Evolutionary conservation across 2,113 vertebrate species (phyloP).

Genomic region (Marmota monax): DNA sequence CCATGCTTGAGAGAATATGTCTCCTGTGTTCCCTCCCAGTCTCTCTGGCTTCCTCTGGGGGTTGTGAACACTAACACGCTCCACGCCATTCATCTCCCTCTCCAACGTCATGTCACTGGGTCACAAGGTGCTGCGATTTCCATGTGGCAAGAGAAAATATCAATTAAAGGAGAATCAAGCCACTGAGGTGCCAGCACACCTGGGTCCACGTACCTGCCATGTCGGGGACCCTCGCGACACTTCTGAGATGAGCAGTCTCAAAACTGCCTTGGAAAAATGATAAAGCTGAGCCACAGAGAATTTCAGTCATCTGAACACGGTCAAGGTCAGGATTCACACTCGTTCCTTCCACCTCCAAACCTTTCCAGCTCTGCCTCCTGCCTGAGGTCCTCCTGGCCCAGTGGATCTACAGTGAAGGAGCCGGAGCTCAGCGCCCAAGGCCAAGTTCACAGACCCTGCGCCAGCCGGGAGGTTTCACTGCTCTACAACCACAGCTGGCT

Average conservation of each 20-base stretch:
- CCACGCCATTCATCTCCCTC: neutral
- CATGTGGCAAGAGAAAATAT: neutral
- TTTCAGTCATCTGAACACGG: neutral
- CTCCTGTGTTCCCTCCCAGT: neutral
- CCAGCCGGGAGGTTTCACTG: neutral
- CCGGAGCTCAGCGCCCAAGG: fast-evolving
- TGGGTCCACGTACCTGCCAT: neutral
- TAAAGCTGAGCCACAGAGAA: neutral
- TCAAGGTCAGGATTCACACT: neutral
- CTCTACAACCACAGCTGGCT: neutral
- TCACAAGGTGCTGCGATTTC: neutral
- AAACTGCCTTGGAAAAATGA: neutral
- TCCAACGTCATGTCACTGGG: neutral
- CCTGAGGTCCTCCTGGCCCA: no score
- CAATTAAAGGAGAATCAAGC: neutral
- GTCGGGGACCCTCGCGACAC: neutral
- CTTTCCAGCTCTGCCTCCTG: neutral
- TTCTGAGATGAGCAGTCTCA: neutral
- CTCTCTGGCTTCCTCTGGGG: neutral
- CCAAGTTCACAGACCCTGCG: neutral
- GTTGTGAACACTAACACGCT: no score
- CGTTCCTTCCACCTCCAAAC: neutral
- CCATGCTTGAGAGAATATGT: neutral
- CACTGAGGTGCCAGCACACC: neutral
- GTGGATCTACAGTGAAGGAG: no score